These are phyloP conservation scores for Phrynosoma blainvillii DNA, from an alignment of 2,113 vertebrate species.

Conservation along the genomic window DNA sequence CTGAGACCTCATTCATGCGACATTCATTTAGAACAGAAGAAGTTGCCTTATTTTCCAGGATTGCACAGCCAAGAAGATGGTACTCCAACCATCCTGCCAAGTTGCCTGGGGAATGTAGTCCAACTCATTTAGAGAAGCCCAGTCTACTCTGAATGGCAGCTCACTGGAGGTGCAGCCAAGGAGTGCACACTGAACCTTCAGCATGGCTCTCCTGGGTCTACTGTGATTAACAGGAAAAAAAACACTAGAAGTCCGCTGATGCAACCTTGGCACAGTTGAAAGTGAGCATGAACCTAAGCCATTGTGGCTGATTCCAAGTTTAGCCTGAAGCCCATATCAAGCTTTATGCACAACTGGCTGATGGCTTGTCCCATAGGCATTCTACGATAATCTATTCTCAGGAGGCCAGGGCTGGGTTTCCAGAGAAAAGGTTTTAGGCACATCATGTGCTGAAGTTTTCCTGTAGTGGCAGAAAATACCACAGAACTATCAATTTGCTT, in stretches of 20 bases:
- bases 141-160: background rate
- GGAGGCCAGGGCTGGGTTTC: slow-evolving; percentile 31
- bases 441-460: slow-evolving; percentile 20
- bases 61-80: too few relatives aligned
- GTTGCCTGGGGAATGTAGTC: background rate
- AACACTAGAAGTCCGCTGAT: background rate
- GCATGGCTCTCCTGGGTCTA: background rate
- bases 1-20: background rate
- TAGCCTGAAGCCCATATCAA: slow-evolving; percentile 31
- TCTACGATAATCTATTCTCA: background rate
- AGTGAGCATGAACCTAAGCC: background rate
- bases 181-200: background rate
- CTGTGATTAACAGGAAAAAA: background rate
- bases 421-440: background rate
- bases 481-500: slow-evolving; percentile 37
- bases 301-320: background rate
- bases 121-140: background rate
- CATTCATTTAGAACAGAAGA: background rate
- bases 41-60: background rate
- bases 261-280: background rate
- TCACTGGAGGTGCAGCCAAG: background rate
- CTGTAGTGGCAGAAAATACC: slow-evolving; percentile 33
- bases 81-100: too few relatives aligned
- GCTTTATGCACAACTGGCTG: slow-evolving; percentile 16
- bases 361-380: background rate